Evolutionary conservation across 2,113 vertebrate genomes (phyloP).

Genomic region (Clarias macrocephalus): DNA sequence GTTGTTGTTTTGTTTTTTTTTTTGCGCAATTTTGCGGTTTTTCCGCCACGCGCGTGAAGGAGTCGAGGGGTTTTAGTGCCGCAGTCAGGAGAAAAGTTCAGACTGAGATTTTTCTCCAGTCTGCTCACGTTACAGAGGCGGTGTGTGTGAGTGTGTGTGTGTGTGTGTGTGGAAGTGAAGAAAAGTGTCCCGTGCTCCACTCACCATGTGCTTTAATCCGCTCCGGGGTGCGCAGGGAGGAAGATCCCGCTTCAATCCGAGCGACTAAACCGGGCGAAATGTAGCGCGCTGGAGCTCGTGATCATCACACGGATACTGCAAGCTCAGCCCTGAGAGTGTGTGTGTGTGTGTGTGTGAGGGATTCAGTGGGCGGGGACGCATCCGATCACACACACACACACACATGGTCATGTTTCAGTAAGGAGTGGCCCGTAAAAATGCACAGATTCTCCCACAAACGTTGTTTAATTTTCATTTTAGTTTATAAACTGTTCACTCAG

Average conservation of each 20-base stretch:
- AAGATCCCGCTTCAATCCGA: background rate
- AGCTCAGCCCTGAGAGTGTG: background rate
- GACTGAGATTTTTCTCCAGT: background rate
- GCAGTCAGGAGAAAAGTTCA: slow-evolving; percentile 18
- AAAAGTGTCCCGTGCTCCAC: slow-evolving; percentile 20
- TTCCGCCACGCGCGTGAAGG: background rate
- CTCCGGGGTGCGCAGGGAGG: background rate
- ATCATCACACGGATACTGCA: slow-evolving; percentile 4
- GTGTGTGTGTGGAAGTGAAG: slow-evolving; percentile 1
- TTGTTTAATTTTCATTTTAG: background rate
- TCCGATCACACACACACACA: background rate
- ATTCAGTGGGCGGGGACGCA: slow-evolving; percentile 21
- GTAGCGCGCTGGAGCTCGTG: background rate
- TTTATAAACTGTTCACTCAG: background rate
- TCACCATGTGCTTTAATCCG: slow-evolving; percentile 35
- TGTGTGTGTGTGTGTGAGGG: slow-evolving; percentile 24
- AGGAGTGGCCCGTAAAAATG: slow-evolving; percentile 13
- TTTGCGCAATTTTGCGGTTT: background rate
- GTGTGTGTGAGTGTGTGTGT: background rate
- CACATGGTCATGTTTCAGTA: slow-evolving; percentile 29
- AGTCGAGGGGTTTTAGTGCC: background rate
- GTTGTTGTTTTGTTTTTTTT: too few relatives aligned
- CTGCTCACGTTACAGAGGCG: background rate
- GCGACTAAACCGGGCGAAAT: background rate
- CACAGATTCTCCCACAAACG: background rate